Evolutionary conservation across 1,140 invertebrate species (phyloP).

Genomic region (Pseudomyrmex gracilis): DNA sequence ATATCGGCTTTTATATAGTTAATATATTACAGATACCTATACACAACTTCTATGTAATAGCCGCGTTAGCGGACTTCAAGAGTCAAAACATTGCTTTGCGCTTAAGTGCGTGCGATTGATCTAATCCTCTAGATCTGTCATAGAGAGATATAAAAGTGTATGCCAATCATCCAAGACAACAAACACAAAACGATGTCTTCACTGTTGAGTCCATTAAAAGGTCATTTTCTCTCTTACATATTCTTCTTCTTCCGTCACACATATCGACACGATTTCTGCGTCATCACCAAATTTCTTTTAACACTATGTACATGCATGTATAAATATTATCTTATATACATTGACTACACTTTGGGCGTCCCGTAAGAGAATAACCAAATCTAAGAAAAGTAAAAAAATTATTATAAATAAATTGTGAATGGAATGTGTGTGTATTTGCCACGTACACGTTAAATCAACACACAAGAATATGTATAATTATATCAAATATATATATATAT

Average conservation of each 20-base stretch:
- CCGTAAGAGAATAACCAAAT: slow-evolving; percentile 32
- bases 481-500: too few species aligned
- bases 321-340: slow-evolving; percentile 51
- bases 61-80: too few species aligned
- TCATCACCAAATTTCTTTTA: slow-evolving; percentile 24
- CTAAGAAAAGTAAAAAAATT: not conserved
- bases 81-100: too few species aligned
- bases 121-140: too few species aligned
- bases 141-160: too few species aligned
- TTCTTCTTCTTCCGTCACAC: slow-evolving; percentile 18
- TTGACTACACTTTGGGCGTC: slow-evolving; percentile 31
- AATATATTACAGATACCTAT: slow-evolving; percentile 64
- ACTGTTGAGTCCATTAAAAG: too few species aligned
- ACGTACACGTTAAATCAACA: too few species aligned
- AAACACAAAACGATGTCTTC: too few species aligned
- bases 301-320: slow-evolving; percentile 65
- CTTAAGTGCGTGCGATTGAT: too few species aligned
- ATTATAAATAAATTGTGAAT: slow-evolving; percentile 15
- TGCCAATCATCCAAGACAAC: too few species aligned
- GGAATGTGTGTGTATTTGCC: too few species aligned
- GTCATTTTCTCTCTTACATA: too few species aligned
- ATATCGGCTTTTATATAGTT: slow-evolving; percentile 33
- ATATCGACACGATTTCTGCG: not conserved
- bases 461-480: not conserved
- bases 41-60: slow-evolving; percentile 36